Conservation (phyloP, 2,888 invertebrate species). For the Tachystola acroxantha region DNA sequence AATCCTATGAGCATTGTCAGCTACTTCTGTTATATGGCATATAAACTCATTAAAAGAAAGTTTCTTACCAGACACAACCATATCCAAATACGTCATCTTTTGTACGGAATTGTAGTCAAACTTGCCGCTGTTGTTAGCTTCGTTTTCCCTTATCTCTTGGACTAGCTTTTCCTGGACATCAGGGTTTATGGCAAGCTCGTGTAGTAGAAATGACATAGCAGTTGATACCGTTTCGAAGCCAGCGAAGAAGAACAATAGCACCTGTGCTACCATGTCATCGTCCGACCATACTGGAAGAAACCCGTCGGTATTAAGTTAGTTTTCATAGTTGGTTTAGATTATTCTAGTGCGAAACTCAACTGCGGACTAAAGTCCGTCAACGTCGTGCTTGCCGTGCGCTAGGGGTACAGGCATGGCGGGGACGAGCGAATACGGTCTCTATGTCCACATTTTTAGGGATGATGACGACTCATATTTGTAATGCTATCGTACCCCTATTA, state of each 20-base stretch:
- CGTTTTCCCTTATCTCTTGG: conserved; percentile 66
- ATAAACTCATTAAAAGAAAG: too few relatives aligned
- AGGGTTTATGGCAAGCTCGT: conserved; percentile 77
- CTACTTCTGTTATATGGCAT: too few relatives aligned
- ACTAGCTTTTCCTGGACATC: conserved; percentile 75
- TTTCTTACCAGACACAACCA: too few relatives aligned
- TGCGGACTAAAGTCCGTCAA: too few relatives aligned
- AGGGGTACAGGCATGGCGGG: too few relatives aligned
- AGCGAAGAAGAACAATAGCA: conserved; percentile 73
- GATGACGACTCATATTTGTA: too few relatives aligned
- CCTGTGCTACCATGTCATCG: conserved; percentile 63
- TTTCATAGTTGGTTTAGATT: not conserved
- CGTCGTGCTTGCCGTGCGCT: too few relatives aligned
- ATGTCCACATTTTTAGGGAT: too few relatives aligned
- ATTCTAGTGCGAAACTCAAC: too few relatives aligned
- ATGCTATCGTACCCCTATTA: conserved; percentile 26
- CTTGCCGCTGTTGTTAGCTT: not conserved
- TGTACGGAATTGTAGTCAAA: not conserved
- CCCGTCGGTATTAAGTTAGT: not conserved
- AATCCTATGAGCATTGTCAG: too few relatives aligned
- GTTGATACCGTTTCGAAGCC: conserved; percentile 73
- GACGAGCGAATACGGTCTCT: too few relatives aligned
- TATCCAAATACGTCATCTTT: not conserved
- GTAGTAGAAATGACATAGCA: conserved; percentile 66
- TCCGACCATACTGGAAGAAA: conserved; percentile 43